Base-by-base conservation (phyloP, 2,888 invertebrate genomes). In the Andricus curvator region DNA sequence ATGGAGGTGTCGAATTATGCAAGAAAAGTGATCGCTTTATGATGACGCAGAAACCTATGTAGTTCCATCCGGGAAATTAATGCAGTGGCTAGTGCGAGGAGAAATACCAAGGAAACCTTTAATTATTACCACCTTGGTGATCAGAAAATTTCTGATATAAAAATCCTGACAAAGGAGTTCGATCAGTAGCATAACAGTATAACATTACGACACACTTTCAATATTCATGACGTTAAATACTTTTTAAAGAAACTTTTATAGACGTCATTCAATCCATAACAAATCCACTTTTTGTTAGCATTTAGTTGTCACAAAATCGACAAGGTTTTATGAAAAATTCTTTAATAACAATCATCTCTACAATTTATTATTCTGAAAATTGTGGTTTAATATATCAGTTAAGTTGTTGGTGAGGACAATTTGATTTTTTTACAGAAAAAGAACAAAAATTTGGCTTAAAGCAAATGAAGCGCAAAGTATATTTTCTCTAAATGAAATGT, bases 31-130 rank as follows among this genome's bases (percentile, higher is more conserved):
- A 68, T 68, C 68, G 44, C 25, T 44, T 68, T 68, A 48, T 17
- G 44, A 68, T 68, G 68, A 44, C 68, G 68, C 44, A 68, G 17
- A 68, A 48, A 25, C 25, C 17, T 0, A n/a, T 44, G 1, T 44
- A 2, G 15, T n/a, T n/a, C 9, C 15, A 20, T 48, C 25, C 29
- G 68, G 20, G 29, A 70, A 70, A 29, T 51, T 70, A 48, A 68
- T 68, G 68, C 44, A 25, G 25, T 48, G 44, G 22, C 48, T 48
- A 44, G 15, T 37, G 41, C 77, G 20, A 77, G 37, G 37, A 77
- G 77, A 77, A 77, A 62, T 77, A 62, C 62, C 37, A 37, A n/a
- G 33, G 62, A 62, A 76, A 60, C n/a, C 33, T 64, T 15, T 29
- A 62, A 62, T 77, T 62, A 44, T 62, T n/a, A 44, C 41, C 25